These are phyloP conservation scores for Pseudococcus longispinus DNA, from an alignment of 2,888 invertebrate species.

Conservation along the genomic window DNA sequence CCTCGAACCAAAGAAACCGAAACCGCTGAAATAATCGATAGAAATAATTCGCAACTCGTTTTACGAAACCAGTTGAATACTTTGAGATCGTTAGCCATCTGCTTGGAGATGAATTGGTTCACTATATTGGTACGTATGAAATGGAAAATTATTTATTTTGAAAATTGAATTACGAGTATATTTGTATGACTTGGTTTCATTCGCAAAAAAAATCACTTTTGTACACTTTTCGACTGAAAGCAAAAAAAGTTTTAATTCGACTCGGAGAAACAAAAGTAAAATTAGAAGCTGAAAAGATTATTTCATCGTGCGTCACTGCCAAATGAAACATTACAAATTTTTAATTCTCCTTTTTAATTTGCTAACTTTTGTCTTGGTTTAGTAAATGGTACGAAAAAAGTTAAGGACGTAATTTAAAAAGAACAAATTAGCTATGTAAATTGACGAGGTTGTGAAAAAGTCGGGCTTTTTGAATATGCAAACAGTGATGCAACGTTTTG, in stretches of 20 bases:
- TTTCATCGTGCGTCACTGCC: too few relatives aligned
- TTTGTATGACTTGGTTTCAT: neutral
- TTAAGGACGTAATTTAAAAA: too few relatives aligned
- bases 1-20: conserved; percentile 61
- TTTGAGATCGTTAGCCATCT: conserved; percentile 82
- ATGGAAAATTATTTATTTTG: neutral
- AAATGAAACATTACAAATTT: too few relatives aligned
- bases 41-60: conserved; percentile 64
- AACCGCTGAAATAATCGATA: conserved; percentile 57
- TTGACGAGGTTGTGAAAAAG: too few relatives aligned
- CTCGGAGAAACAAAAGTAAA: neutral
- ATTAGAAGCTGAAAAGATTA: neutral
- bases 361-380: too few relatives aligned
- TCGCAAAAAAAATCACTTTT: neutral
- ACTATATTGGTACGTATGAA: conserved; percentile 75
- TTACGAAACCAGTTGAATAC: conserved; percentile 70
- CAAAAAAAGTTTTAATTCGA: neutral
- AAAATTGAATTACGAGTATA: neutral
- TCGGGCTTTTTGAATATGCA: too few relatives aligned
- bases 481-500: too few relatives aligned
- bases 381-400: too few relatives aligned
- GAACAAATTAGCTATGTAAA: too few relatives aligned
- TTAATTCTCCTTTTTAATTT: too few relatives aligned
- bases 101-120: conserved; percentile 92
- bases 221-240: neutral